phyloP scores from a whole-genome alignment of 2,888 invertebrate genomes.

The Lamellibrachia columna region DNA sequence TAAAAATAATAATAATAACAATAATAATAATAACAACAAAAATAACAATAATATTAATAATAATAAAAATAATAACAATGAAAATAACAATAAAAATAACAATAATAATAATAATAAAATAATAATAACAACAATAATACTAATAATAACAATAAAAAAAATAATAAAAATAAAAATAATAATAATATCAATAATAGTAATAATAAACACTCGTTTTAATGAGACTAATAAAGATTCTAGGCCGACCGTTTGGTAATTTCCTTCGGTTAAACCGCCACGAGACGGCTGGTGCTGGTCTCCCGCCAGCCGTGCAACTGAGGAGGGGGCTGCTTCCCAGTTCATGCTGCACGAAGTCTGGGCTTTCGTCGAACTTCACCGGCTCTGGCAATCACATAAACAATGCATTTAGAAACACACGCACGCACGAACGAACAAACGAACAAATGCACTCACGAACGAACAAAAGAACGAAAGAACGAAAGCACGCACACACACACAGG shows the following conservation, averaged over 20 bases:
- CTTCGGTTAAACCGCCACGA: conserved; percentile 35
- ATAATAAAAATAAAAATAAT: no score
- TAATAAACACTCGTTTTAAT: no score
- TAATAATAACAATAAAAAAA: no score
- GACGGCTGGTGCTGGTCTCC: conserved; percentile 31
- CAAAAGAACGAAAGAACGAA: background rate
- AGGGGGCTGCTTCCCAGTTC: conserved; percentile 7
- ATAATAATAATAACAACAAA: no score
- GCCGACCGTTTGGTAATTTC: conserved; percentile 26
- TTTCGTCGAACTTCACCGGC: background rate
- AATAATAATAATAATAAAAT: no score
- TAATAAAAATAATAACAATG: no score
- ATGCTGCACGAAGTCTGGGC: background rate
- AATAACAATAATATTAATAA: no score
- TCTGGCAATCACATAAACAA: background rate
- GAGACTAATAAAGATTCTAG: background rate
- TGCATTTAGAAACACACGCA: background rate
- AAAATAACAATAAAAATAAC: no score
- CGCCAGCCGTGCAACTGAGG: conserved; percentile 27
- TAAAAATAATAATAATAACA: no score
- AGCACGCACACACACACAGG: background rate
- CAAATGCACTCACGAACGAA: background rate
- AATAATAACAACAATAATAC: no score
- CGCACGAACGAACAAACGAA: background rate
- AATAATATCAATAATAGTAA: no score